Conservation (phyloP, 1,140 invertebrate species). For the Drosophila varians region DNA sequence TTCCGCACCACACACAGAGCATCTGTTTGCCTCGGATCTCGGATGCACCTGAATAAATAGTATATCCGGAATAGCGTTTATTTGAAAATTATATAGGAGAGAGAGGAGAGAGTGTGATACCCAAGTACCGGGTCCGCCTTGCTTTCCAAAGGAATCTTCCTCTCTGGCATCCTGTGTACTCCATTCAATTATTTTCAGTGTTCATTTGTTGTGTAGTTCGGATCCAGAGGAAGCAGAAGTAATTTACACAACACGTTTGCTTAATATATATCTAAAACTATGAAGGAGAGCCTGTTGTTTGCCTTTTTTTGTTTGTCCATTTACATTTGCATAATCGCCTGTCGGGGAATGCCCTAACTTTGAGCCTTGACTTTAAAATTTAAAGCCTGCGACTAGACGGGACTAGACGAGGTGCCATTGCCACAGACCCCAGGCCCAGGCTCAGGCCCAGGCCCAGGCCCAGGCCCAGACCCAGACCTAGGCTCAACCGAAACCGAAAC, state of each 20-base stretch:
- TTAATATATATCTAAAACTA: constrained; percentile 81
- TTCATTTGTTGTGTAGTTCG: too few species aligned
- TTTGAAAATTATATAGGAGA: too few species aligned
- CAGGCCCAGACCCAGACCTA: too few species aligned
- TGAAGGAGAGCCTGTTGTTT: constrained; percentile 25
- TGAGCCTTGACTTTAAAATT: constrained; percentile 15
- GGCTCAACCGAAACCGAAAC: constrained; percentile 16
- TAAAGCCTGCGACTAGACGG: constrained; percentile 35
- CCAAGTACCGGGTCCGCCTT: too few species aligned
- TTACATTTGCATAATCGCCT: constrained; percentile 72
- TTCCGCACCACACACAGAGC: too few species aligned
- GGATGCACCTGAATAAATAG: constrained; percentile 18
- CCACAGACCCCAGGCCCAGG: constrained; percentile 7
- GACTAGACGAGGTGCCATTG: constrained; percentile 20
- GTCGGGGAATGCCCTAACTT: neutral
- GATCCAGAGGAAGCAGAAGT: constrained; percentile 30
- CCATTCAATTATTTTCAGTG: too few species aligned
- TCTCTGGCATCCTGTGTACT: too few species aligned
- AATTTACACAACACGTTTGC: constrained; percentile 81
- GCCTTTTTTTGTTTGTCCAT: constrained; percentile 14
- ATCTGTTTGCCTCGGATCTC: constrained; percentile 26
- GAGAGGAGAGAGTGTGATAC: too few species aligned
- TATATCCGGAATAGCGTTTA: neutral
- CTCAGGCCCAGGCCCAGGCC: too few species aligned
- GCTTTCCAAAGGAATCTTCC: too few species aligned